Conservation (phyloP, 2,888 invertebrate genomes). For the Eulithis prunata region DNA sequence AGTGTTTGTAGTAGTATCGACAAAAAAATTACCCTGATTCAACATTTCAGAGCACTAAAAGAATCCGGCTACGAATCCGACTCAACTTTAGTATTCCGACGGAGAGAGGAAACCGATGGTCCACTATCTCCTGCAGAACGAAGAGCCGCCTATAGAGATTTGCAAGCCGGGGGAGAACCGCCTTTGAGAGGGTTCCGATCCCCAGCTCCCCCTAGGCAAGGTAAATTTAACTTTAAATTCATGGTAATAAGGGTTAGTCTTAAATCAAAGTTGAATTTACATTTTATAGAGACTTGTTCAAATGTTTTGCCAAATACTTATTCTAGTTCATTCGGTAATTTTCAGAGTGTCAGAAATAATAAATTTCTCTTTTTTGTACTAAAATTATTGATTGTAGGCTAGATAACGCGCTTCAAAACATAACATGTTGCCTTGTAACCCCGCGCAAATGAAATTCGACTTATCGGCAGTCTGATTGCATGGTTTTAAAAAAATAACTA, state of each 20-base stretch:
- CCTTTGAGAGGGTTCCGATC: constrained; percentile 96
- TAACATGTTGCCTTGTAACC: neutral
- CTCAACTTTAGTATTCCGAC: constrained; percentile 93
- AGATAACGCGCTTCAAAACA: constrained; percentile 12
- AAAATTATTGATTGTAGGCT: constrained; percentile 20
- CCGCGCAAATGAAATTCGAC: neutral
- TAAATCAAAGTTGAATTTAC: no score
- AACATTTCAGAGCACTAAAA: constrained; percentile 82
- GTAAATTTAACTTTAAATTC: constrained; percentile 45
- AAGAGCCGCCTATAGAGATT: constrained; percentile 92
- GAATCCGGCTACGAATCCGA: constrained; percentile 95
- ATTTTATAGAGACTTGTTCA: no score
- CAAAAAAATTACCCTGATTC: neutral
- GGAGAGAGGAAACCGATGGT: constrained; percentile 87
- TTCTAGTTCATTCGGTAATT: no score
- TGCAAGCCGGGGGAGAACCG: constrained; percentile 97
- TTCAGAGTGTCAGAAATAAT: no score
- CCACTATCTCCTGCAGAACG: constrained; percentile 93
- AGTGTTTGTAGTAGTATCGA: no score
- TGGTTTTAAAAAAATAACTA: constrained; percentile 35
- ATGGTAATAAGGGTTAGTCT: neutral
- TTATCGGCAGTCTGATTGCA: constrained; percentile 22
- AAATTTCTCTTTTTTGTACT: neutral
- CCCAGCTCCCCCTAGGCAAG: constrained; percentile 88
- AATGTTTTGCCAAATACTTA: no score